Percentiles rank a stretch among this genome's conserved stretches.
Evolutionary conservation across 2,797 vertebrate genomes (phyloP).

Genomic region (Hyperoplus immaculatus): DNA sequence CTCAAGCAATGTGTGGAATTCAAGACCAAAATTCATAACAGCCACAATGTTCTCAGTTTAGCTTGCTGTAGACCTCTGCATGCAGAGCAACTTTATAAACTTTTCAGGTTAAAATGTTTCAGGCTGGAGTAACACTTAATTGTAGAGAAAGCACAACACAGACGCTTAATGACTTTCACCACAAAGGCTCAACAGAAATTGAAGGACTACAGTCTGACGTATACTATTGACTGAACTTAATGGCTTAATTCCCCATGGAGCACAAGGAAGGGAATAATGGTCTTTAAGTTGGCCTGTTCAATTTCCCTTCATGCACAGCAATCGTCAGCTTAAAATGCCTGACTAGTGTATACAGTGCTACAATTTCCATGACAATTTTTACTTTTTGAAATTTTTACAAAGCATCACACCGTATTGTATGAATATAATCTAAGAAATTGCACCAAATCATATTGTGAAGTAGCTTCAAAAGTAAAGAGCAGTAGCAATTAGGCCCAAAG

Average conservation of each 20-base stretch:
- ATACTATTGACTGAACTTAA: constrained; percentile 71
- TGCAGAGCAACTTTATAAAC: neutral
- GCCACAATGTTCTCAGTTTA: neutral
- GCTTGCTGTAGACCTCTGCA: neutral
- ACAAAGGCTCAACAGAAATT: constrained; percentile 49
- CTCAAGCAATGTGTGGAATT: neutral
- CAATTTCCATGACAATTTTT: constrained; percentile 1
- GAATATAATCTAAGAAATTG: neutral
- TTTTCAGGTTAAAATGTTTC: constrained; percentile 1
- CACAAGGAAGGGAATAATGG: constrained; percentile 47
- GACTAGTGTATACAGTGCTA: constrained; percentile 18
- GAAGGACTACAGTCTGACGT: constrained; percentile 61
- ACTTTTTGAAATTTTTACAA: neutral
- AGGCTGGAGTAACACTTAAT: constrained; percentile 19
- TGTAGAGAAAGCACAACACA: constrained; percentile 10
- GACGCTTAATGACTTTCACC: constrained; percentile 51
- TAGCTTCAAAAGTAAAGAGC: constrained; percentile 10
- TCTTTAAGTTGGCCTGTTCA: constrained; percentile 53
- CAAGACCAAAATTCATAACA: neutral
- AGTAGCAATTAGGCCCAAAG: constrained; percentile 2
- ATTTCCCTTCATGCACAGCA: constrained; percentile 46
- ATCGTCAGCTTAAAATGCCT: constrained; percentile 31
- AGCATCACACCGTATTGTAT: neutral
- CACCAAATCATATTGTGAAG: neutral
- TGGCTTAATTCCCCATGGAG: constrained; percentile 65